Conservation (phyloP, 1,140 invertebrate genomes). For the Neodiprion virginianus region DNA sequence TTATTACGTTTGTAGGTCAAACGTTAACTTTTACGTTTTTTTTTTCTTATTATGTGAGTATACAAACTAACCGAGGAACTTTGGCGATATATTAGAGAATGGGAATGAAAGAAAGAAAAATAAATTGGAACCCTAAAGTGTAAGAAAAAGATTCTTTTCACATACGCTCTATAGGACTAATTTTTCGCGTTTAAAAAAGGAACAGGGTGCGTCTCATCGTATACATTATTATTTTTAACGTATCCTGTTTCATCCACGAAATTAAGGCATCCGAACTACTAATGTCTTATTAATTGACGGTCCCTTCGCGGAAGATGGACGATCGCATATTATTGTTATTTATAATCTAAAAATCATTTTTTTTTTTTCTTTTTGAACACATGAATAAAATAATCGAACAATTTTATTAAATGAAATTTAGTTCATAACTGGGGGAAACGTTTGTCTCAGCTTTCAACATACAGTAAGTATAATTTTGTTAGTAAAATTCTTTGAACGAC, state of each 20-base stretch:
- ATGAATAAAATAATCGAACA: too few species aligned
- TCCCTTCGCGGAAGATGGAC: background rate
- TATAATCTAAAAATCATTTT: background rate
- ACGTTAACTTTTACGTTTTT: too few species aligned
- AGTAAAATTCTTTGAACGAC: too few species aligned
- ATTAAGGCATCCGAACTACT: slow-evolving; percentile 14
- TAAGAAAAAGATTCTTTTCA: background rate
- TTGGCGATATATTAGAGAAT: too few species aligned
- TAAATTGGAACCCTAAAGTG: background rate
- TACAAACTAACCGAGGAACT: too few species aligned
- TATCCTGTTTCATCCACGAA: slow-evolving; percentile 7
- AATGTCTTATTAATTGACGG: background rate
- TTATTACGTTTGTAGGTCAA: too few species aligned
- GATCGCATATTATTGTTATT: background rate
- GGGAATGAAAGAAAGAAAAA: too few species aligned
- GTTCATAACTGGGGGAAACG: too few species aligned
- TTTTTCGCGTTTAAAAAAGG: background rate
- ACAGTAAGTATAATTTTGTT: too few species aligned
- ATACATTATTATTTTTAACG: background rate
- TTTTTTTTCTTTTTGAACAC: background rate
- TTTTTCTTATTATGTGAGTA: too few species aligned
- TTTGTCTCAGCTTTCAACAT: too few species aligned
- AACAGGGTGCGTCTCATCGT: background rate
- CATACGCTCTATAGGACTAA: background rate
- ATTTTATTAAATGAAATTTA: too few species aligned